Base-by-base conservation (phyloP, 2,113 vertebrate genomes). In the Andinoacara biseriatus region DNA sequence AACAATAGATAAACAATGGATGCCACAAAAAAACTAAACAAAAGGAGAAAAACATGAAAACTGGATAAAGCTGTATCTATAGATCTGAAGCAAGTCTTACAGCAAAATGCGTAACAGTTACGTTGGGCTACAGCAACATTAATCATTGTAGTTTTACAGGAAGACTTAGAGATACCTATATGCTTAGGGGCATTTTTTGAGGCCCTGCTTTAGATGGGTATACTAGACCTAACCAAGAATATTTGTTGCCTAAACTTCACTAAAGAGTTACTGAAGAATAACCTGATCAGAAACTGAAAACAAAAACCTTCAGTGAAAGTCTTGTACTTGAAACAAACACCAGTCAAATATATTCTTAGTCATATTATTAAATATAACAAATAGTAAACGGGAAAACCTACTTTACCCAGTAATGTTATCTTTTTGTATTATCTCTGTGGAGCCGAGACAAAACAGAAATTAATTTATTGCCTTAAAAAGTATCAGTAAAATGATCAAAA, bases 331-430 rank as follows among this genome's bases (percentile, higher is more conserved):
- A 43, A 43, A 49, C 15, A 49, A 17, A 7, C 15, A 49, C 1
- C 46, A 6, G 17, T 52, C 17, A 52, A 52, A 52, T 18, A 18
- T 18, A 52, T 49, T 49, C 46, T 49, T 17, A 15, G 13, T 5
- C 5, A 49, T 17, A 49, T 49, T 5, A 40, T 40, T 49, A 17
- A 29, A 69, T 0, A 11, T 2, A 5, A 72, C 9, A 31, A 31
- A 72, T 2, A 72, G 5, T 20, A 69, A 49, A 5, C 15, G 8
- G 46, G 43, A 18, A 52, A 72, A 49, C 40, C 43, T 29, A 17
- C 26, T 26, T 26, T 2, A 2, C 26, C 0, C 65, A 0, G 7
- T 29, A 13, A 52, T 52, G 24, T 20, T 69, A 20, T 0, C 1
- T 8, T 26, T 18, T 46, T 15, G n/a, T 46, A 2, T 33, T 33